Base-by-base conservation (phyloP, 2,888 invertebrate genomes). In the Perdita meconis region DNA sequence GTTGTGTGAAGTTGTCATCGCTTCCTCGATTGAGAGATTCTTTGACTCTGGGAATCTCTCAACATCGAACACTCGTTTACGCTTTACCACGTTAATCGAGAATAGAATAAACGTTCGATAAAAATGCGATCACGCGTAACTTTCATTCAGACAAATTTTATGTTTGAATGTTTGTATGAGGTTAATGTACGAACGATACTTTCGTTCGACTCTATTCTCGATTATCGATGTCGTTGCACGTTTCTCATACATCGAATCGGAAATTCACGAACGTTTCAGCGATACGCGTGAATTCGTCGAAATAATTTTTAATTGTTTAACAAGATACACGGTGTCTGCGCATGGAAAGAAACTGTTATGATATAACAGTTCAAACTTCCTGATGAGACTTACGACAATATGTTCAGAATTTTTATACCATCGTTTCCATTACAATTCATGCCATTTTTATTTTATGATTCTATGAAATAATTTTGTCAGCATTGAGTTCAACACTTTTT, bases 231-330 rank as follows among this genome's bases (percentile, higher is more conserved):
- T 36, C 24, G 19, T 12, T 59, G 24, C 34, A 16, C 26, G 16
- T 38, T 30, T 47, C 26, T 10, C 16, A 10, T 55, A 50, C 42
- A 59, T 60, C 22, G 53, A 60, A 55, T 64, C 16, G 30, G 19
- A 40, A 69, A 53, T 69, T 44, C 69, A 60, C 63, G 63, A 34
- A 51, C 22, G 16, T 34, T n/a, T n/a, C 13, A 30, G 26, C 16
- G 24, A 22, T 30, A 60, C 24, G 44, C 22, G 50, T 50, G 69
- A 68, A 65, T 42, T 77, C 40, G 55, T 56, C 42, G 42, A 8
- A 40, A 59, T 59, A 77, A 71, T 57, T 71, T 78, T 47, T 61
- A n/a, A 78, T 63, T 24, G 36, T 76, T 76, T 65, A 70, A 78
- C 70, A 61, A 60, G 77, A 56, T 47, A 56, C 24, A 42, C 26